Conservation (phyloP, 2,113 vertebrate genomes). For the Clarias macrocephalus region DNA sequence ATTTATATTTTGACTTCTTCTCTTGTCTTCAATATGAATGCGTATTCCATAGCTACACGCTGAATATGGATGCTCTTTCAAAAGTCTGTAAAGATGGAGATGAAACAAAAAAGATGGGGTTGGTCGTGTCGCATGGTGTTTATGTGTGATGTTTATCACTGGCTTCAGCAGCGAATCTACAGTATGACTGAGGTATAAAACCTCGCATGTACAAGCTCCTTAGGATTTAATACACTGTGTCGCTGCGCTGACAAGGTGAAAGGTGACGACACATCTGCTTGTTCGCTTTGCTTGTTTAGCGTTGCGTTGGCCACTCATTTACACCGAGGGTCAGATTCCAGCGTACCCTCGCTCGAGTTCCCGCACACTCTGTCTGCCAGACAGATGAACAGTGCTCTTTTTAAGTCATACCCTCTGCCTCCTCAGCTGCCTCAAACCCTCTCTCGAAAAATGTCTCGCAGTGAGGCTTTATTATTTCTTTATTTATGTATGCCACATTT, state of each 20-base stretch:
- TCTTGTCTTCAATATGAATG: background rate
- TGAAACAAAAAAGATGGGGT: background rate
- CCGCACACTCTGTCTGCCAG: constrained; percentile 46
- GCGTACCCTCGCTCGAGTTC: background rate
- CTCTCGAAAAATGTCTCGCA: constrained; percentile 65
- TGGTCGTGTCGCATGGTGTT: background rate
- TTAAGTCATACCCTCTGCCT: constrained; percentile 5
- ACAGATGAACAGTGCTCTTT: constrained; percentile 33
- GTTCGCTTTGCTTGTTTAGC: constrained; percentile 39
- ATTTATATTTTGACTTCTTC: constrained; percentile 32
- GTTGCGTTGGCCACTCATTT: constrained; percentile 29
- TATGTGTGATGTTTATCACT: background rate
- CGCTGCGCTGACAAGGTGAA: constrained; percentile 32
- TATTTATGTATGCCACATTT: constrained; percentile 77
- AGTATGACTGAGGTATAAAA: no score
- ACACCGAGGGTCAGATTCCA: constrained; percentile 21
- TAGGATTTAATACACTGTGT: constrained; percentile 31
- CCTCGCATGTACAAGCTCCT: background rate
- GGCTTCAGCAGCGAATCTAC: no score
- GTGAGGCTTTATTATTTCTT: constrained; percentile 70
- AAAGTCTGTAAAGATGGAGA: background rate
- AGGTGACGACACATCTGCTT: constrained; percentile 36
- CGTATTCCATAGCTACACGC: constrained; percentile 5
- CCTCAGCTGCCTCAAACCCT: constrained; percentile 55
- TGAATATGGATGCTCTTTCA: constrained; percentile 21